phyloP scores from a whole-genome alignment of 2,888 invertebrate species.

The Ethmia dodecea region DNA sequence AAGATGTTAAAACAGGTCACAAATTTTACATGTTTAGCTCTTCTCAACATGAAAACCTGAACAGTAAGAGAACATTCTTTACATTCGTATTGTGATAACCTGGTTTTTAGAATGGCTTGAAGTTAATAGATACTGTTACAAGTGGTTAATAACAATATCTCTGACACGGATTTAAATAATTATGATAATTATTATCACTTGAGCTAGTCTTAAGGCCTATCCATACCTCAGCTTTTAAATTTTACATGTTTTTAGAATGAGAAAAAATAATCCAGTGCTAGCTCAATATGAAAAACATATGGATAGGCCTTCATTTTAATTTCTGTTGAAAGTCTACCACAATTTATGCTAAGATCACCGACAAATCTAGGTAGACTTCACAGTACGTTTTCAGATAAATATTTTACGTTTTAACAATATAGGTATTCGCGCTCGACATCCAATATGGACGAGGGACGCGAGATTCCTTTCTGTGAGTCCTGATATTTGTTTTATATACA shows the following conservation, averaged over 20 bases:
- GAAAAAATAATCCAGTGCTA: conserved; percentile 57
- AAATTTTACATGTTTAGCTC: background rate
- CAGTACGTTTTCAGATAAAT: conserved; percentile 67
- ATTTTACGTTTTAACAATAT: conserved; percentile 74
- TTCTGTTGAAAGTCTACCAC: conserved; percentile 67
- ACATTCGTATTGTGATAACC: conserved; percentile 35
- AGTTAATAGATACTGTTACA: conserved; percentile 48
- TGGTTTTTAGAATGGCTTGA: conserved; percentile 46
- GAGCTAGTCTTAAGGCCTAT: conserved; percentile 64
- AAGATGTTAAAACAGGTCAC: no score
- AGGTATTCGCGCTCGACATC: conserved; percentile 66
- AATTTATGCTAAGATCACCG: conserved; percentile 67
- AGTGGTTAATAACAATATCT: conserved; percentile 60
- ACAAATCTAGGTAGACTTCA: conserved; percentile 74
- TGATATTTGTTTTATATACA: conserved; percentile 71
- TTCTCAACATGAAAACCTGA: background rate
- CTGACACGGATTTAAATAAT: conserved; percentile 42
- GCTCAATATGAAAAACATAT: conserved; percentile 50
- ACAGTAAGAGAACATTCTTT: no score
- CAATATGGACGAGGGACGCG: conserved; percentile 71
- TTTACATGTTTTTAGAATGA: conserved; percentile 23
- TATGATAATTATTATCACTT: conserved; percentile 31
- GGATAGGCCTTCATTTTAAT: conserved; percentile 45
- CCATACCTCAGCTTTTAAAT: conserved; percentile 38
- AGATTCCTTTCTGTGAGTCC: conserved; percentile 56